These are phyloP conservation scores for Drosophila parabipectinata DNA, from an alignment of 1,140 invertebrate species.

Conservation along the genomic window DNA sequence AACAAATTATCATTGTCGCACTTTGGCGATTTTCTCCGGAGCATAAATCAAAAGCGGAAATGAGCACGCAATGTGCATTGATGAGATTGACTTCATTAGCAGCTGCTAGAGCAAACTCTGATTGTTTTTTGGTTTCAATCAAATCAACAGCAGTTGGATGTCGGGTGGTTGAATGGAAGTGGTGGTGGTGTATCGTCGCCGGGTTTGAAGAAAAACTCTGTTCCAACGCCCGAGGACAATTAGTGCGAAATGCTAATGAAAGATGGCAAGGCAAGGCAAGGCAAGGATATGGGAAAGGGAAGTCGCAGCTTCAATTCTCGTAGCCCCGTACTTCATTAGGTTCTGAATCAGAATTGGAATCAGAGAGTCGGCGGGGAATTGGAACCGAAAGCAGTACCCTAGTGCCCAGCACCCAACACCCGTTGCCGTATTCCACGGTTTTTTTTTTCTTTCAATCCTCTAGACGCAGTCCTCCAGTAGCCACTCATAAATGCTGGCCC, in stretches of 20 bases:
- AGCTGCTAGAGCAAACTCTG: conserved; percentile 55
- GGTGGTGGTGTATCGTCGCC: not conserved
- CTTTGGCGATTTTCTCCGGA: conserved; percentile 40
- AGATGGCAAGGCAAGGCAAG: conserved; percentile 14
- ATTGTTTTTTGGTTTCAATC: conserved; percentile 72
- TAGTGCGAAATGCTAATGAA: conserved; percentile 72
- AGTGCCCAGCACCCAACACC: not conserved
- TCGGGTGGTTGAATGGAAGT: not conserved
- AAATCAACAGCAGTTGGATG: conserved; percentile 46
- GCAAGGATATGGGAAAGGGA: conserved; percentile 8
- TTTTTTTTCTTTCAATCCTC: not conserved
- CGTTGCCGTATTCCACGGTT: not conserved
- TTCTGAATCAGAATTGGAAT: conserved; percentile 22
- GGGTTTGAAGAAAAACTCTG: conserved; percentile 39
- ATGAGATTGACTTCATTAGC: conserved; percentile 77
- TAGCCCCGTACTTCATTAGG: conserved; percentile 57
- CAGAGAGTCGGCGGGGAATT: not conserved
- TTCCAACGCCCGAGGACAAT: conserved; percentile 47
- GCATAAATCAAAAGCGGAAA: conserved; percentile 74
- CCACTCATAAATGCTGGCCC: conserved; percentile 43
- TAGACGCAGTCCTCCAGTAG: conserved; percentile 9
- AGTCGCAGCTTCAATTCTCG: conserved; percentile 6
- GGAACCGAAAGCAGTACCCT: not conserved
- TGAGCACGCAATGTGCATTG: conserved; percentile 70
- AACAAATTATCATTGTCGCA: conserved; percentile 38